These are phyloP conservation scores for Aradus depressus DNA, from an alignment of 2,888 invertebrate species.

Conservation along the genomic window DNA sequence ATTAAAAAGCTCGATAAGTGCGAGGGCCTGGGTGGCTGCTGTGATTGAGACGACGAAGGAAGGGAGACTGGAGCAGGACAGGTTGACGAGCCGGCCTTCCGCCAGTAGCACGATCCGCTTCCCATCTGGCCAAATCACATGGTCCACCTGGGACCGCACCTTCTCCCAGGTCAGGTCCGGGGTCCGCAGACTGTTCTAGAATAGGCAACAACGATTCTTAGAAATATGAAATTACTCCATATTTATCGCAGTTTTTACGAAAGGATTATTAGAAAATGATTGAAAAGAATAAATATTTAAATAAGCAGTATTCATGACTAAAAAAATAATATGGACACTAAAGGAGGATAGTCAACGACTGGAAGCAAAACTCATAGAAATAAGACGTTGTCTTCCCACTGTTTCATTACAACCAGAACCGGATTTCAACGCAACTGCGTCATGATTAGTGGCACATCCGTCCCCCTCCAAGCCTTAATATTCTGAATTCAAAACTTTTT, in stretches of 20 bases:
- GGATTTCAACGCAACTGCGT: no score
- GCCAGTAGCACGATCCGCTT: conserved; percentile 87
- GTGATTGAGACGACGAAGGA: conserved; percentile 98
- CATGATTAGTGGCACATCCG: no score
- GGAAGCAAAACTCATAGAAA: no score
- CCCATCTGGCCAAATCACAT: conserved; percentile 96
- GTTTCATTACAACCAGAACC: no score
- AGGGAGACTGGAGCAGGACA: conserved; percentile 92
- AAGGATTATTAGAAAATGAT: not conserved
- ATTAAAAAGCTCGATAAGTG: conserved; percentile 92
- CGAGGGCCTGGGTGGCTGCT: conserved; percentile 91
- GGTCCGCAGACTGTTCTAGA: conserved; percentile 73
- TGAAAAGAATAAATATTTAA: not conserved
- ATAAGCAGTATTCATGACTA: not conserved
- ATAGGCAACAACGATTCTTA: not conserved
- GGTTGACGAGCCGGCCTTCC: conserved; percentile 89
- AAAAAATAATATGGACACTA: not conserved
- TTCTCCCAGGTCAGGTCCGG: conserved; percentile 95
- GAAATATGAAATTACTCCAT: not conserved
- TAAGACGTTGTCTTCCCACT: no score
- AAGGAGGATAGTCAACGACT: not conserved
- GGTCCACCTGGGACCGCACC: conserved; percentile 94
- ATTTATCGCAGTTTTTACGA: no score
- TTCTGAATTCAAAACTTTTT: no score
- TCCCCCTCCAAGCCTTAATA: no score